Evolutionary conservation across 1,140 invertebrate genomes (phyloP).

Genomic region (Lineus longissimus): DNA sequence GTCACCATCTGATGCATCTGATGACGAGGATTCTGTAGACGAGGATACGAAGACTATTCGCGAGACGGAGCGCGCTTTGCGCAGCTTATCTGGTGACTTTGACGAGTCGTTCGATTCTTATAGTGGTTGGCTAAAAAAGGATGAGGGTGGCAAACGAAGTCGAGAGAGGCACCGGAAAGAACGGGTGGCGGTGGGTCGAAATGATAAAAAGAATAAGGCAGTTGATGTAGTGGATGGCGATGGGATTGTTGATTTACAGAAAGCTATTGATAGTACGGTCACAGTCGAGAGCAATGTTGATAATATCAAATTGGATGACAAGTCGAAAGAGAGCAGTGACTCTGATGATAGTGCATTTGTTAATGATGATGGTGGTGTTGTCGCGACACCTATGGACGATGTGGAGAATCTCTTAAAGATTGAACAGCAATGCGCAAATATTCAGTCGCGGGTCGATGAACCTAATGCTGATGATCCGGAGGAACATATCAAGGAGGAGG

Average conservation of each 20-base stretch:
- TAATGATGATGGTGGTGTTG: slow-evolving; percentile 26
- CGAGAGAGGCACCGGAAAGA: not conserved
- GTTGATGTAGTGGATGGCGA: slow-evolving; percentile 3
- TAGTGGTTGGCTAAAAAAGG: slow-evolving; percentile 76
- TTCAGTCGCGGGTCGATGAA: slow-evolving; percentile 44
- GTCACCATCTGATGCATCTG: slow-evolving; percentile 1
- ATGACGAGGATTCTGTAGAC: slow-evolving; percentile 49
- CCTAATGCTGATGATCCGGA: not conserved
- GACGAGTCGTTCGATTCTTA: slow-evolving; percentile 39
- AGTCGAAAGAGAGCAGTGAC: slow-evolving; percentile 3
- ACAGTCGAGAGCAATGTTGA: not conserved
- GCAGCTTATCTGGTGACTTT: slow-evolving; percentile 68
- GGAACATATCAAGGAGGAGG: slow-evolving; percentile 5
- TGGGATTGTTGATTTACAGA: not conserved
- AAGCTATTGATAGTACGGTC: not conserved
- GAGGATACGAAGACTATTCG: slow-evolving; percentile 75
- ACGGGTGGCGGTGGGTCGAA: not conserved
- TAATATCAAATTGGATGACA: slow-evolving; percentile 7
- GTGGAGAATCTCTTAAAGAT: slow-evolving; percentile 58
- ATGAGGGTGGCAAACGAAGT: slow-evolving; percentile 35
- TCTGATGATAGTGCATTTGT: slow-evolving; percentile 19
- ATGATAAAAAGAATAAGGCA: slow-evolving; percentile 4
- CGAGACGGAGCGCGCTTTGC: slow-evolving; percentile 79
- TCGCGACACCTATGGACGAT: slow-evolving; percentile 28
- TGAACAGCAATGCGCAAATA: slow-evolving; percentile 57